A percentile compares a stretch with the other conserved stretches of the same genome.
phyloP scores from a whole-genome alignment of 1,140 invertebrate genomes.

The Nephotettix cincticeps region DNA sequence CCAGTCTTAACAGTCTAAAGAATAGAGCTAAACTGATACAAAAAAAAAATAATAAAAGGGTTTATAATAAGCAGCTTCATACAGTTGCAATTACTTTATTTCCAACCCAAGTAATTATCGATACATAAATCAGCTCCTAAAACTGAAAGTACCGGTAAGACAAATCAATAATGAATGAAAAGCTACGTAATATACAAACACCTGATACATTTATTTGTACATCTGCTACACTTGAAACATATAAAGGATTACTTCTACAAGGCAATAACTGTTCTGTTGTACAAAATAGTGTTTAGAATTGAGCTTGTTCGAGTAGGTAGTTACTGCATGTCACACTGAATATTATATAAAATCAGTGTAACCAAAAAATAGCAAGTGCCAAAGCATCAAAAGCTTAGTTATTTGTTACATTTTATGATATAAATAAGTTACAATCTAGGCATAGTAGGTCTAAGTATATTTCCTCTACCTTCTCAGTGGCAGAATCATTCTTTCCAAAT shows the following conservation, averaged over 20 bases:
- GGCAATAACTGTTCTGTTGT: conserved; percentile 6
- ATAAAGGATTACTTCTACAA: conserved; percentile 6
- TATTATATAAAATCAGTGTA: background rate
- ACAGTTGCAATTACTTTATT: background rate
- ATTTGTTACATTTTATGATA: background rate
- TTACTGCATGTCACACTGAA: background rate
- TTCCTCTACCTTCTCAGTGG: background rate
- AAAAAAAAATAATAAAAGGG: no score
- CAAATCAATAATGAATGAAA: background rate
- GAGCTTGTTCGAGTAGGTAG: background rate
- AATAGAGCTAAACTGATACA: no score
- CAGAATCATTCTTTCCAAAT: background rate
- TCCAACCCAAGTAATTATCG: conserved; percentile 8
- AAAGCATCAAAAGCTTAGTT: background rate
- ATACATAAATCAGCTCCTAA: background rate
- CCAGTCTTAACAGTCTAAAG: no score
- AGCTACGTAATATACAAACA: conserved; percentile 3
- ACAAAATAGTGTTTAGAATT: conserved; percentile 10
- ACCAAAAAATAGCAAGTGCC: background rate
- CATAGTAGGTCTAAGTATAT: conserved; percentile 3
- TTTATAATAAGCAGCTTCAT: no score
- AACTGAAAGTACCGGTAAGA: background rate
- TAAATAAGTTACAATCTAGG: conserved; percentile 8
- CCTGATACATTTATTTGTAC: conserved; percentile 2
- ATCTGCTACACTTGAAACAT: background rate